Evolutionary conservation across 2,797 vertebrate species (phyloP), one percentile per base, ranked within the genome.

Genomic region (Sebastes iracundus): DNA sequence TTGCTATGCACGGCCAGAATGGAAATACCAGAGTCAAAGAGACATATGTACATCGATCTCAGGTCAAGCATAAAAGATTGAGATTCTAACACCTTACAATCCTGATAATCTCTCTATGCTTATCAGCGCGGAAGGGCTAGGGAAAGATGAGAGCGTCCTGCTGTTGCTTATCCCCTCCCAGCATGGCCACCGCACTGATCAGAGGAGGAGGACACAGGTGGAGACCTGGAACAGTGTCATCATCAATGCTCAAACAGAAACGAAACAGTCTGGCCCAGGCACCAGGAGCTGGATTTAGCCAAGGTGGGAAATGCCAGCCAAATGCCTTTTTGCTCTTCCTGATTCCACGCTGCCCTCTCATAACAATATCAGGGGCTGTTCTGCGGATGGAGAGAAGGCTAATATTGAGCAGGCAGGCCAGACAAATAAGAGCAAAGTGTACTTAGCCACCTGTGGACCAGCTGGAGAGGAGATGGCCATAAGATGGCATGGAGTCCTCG

Each of bases 211-310:
- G 89, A 93, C 92, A 82, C 95, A 95, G 95, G 95, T 95, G 94
- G 94, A 91, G 94, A 92, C 90, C 93, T 94, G 94, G 94, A 95
- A 92, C 90, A 58, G 79, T 93, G 90, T 95, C 94, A 93, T 93
- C 91, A 87, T 90, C 84, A 81, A 84, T 88, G 90, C 90, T 94
- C 89, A 63, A 89, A 90, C 90, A 90, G 89, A 93, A 90, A 91
- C 83, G 73, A 92, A 90, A 85, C 92, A 93, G 88, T 82, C 91
- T 94, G 95, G 92, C 89, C 76, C 77, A 42, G 61, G 62, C 86
- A 77, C 84, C 81, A 56, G 90, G 89, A 90, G 76, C 71, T 60
- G 89, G 92, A 90, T 90, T 93, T 90, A 90, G 90, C 87, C 89
- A 88, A 88, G 83, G 83, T 83, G 82, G 87, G 69, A 93, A 95